Evolutionary conservation across 2,888 invertebrate genomes (phyloP).

Genomic region (Dryobota labecula): DNA sequence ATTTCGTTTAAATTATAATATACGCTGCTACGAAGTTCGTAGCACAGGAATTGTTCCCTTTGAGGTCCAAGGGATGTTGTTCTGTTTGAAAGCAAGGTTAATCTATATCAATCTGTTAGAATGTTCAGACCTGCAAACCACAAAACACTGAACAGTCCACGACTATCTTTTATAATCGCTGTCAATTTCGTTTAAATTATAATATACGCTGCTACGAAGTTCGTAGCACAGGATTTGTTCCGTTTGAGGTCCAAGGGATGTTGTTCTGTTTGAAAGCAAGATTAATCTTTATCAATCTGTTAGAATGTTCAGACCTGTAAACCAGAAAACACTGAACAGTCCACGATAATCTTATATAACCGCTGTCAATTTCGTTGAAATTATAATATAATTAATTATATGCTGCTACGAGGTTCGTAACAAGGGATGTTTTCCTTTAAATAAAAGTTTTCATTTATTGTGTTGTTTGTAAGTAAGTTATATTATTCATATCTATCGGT

Average conservation of each 20-base stretch:
- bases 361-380: background rate
- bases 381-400: background rate
- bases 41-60: background rate
- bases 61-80: background rate
- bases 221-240: background rate
- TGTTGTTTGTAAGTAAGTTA: too few species aligned
- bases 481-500: too few species aligned
- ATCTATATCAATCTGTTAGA: background rate
- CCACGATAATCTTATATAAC: background rate
- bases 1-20: background rate
- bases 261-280: background rate
- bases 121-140: background rate
- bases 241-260: background rate
- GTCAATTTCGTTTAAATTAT: background rate
- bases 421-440: background rate
- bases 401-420: conserved; percentile 6
- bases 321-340: too few species aligned
- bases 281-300: background rate
- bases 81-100: background rate
- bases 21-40: conserved; percentile 1
- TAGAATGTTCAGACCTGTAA: background rate
- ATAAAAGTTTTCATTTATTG: too few species aligned
- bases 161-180: background rate
- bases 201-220: background rate
- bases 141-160: background rate